Evolutionary conservation across 2,113 vertebrate genomes (phyloP).

Genomic region (Eurystomus gularis): DNA sequence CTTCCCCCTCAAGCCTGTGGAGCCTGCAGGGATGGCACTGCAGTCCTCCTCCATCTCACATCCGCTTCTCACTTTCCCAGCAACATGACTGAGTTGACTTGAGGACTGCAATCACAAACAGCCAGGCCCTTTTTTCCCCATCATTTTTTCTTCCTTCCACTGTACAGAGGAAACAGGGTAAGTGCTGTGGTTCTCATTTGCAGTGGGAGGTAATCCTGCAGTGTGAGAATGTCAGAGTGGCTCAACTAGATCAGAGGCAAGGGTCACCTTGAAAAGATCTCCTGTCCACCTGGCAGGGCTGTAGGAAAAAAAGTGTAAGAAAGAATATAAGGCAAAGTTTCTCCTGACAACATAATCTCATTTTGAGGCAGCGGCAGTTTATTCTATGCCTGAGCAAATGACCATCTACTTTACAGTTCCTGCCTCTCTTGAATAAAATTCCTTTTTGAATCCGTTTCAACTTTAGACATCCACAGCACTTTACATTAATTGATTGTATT

Average conservation of each 20-base stretch:
- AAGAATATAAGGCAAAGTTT: neutral
- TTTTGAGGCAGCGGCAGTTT: neutral
- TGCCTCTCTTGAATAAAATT: neutral
- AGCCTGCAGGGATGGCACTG: neutral
- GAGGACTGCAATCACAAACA: neutral
- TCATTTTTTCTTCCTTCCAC: neutral
- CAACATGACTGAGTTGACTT: neutral
- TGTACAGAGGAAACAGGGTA: neutral
- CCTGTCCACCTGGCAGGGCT: neutral
- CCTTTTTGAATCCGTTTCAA: neutral
- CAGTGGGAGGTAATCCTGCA: neutral
- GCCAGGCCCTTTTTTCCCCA: neutral
- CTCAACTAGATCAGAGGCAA: neutral
- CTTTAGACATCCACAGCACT: neutral
- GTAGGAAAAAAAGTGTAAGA: neutral
- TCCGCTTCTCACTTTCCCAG: neutral
- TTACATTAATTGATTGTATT: neutral
- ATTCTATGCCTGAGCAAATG: neutral
- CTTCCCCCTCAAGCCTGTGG: neutral
- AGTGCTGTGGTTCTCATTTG: neutral
- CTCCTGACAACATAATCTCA: neutral
- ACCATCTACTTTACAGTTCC: neutral
- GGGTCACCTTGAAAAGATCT: neutral
- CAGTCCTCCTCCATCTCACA: neutral
- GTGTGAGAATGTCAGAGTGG: neutral